Conservation (phyloP, 2,113 vertebrate species). For the Pelecanus crispus region DNA sequence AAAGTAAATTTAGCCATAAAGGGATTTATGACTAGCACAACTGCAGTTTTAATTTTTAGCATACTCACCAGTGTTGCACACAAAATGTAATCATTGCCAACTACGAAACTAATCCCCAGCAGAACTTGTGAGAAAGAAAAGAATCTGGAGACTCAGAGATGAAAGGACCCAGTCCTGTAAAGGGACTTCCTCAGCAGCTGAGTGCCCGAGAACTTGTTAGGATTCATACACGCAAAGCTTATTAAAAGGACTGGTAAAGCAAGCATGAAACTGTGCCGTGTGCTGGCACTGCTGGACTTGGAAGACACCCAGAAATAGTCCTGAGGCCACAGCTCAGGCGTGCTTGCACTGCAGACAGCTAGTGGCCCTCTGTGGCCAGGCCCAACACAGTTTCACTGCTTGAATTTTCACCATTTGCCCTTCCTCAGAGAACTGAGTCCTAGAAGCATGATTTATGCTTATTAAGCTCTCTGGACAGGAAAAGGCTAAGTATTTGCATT, state of each 20-base stretch:
- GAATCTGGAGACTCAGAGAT: constrained; percentile 6
- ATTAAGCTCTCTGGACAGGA: constrained; percentile 30
- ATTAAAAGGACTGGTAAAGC: background rate
- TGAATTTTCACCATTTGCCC: background rate
- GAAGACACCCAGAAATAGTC: background rate
- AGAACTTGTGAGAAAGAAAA: constrained; percentile 22
- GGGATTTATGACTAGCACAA: background rate
- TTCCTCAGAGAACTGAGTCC: constrained; percentile 60
- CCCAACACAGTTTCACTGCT: background rate
- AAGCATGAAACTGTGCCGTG: background rate
- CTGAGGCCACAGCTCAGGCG: background rate
- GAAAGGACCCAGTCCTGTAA: constrained; percentile 51
- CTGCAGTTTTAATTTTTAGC: background rate
- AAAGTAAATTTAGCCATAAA: background rate
- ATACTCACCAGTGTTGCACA: background rate
- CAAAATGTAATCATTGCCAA: background rate
- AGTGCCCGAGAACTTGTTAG: background rate
- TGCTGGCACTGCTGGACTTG: background rate
- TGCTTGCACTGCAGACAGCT: background rate
- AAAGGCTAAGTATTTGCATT: constrained; percentile 16
- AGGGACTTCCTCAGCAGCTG: background rate
- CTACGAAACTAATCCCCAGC: background rate
- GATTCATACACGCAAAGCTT: background rate
- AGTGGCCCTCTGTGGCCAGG: background rate
- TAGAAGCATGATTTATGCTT: constrained; percentile 32